phyloP scores from a whole-genome alignment of 92 coral and sea anemone genomes.

The Zoanthus solanderi region DNA sequence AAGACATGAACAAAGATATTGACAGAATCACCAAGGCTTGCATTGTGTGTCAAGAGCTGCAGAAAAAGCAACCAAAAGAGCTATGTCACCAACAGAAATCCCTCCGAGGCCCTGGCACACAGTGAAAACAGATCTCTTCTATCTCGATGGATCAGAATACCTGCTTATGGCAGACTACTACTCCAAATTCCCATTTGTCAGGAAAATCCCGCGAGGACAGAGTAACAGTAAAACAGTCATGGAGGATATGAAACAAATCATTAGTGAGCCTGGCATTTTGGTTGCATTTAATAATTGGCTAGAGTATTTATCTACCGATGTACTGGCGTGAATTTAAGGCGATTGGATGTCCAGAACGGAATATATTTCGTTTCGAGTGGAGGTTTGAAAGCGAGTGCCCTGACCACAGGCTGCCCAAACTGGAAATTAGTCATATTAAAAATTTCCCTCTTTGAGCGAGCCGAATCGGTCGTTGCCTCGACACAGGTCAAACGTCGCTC shows the following conservation, averaged over 20 bases:
- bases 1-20: background rate
- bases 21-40: constrained; percentile 26
- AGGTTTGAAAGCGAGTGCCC: too few species aligned
- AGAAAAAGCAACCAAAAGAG: constrained; percentile 40
- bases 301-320: too few species aligned
- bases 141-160: constrained; percentile 49
- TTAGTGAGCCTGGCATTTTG: background rate
- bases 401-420: too few species aligned
- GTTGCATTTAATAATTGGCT: too few species aligned
- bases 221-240: constrained; percentile 14
- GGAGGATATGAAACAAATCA: background rate
- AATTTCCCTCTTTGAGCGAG: too few species aligned
- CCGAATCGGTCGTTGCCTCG: too few species aligned
- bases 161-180: constrained; percentile 49
- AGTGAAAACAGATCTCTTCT: constrained; percentile 48
- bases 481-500: too few species aligned
- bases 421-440: too few species aligned
- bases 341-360: too few species aligned
- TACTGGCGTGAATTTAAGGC: too few species aligned
- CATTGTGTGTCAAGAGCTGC: constrained; percentile 48
- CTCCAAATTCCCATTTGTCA: background rate
- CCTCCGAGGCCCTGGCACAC: constrained; percentile 57
- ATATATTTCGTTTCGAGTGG: too few species aligned
- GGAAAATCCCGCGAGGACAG: constrained; percentile 13
- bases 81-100: constrained; percentile 47